Conservation (phyloP, 2,888 invertebrate genomes). For the Paralinhomoeus sp. region DNA sequence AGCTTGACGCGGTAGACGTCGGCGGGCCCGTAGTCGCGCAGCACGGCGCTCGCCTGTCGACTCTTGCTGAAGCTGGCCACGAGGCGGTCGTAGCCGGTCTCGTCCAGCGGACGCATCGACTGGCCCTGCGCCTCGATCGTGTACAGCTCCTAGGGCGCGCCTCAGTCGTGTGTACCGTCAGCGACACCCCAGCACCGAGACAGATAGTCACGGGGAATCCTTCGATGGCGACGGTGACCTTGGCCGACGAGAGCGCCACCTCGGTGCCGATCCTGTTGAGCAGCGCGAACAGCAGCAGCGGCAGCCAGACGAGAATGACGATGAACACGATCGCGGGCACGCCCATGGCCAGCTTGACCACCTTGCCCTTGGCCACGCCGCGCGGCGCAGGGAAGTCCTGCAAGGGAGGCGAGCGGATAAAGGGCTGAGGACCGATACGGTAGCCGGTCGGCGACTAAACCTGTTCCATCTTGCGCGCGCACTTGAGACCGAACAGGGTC, state of each 20-base stretch:
- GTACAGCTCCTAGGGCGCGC: slow-evolving; percentile 20
- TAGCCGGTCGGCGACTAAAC: slow-evolving; percentile 29
- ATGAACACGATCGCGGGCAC: slow-evolving; percentile 62
- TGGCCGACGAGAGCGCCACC: slow-evolving; percentile 46
- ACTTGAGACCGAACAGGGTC: slow-evolving; percentile 70
- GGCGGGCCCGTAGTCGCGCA: slow-evolving; percentile 25
- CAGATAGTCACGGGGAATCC: slow-evolving; percentile 18
- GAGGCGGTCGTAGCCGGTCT: background rate
- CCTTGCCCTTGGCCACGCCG: slow-evolving; percentile 52
- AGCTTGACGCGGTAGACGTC: slow-evolving; percentile 15
- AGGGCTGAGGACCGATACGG: too few relatives aligned
- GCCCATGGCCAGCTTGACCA: slow-evolving; percentile 69
- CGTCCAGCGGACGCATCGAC: background rate
- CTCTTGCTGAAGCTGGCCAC: background rate
- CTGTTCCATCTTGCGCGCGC: slow-evolving; percentile 30
- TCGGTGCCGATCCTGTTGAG: slow-evolving; percentile 70
- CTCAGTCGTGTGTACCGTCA: too few relatives aligned
- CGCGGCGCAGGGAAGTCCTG: slow-evolving; percentile 69
- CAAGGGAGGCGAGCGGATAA: slow-evolving; percentile 1
- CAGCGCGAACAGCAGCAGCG: slow-evolving; percentile 76
- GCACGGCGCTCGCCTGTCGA: slow-evolving; percentile 20
- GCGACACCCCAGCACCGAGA: background rate
- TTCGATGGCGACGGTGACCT: slow-evolving; percentile 16
- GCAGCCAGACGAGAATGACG: slow-evolving; percentile 82
- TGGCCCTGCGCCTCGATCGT: slow-evolving; percentile 19